Evolutionary conservation across 2,797 vertebrate genomes (phyloP).

Genomic region (Microchirus variegatus): DNA sequence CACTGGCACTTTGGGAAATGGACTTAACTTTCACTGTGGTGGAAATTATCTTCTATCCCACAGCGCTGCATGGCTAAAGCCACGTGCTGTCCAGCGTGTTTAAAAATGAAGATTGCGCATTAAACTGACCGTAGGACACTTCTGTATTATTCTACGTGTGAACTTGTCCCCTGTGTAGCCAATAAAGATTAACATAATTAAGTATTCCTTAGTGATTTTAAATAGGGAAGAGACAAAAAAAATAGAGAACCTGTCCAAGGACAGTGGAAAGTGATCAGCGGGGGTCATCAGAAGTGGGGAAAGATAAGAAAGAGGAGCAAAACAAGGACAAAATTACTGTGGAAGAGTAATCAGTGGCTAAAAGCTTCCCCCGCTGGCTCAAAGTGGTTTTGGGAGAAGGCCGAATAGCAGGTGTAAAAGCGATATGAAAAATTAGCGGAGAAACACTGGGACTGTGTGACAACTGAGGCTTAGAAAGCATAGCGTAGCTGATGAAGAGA

Average conservation of each 20-base stretch:
- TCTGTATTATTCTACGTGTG: not conserved
- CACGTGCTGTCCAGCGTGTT: conserved; percentile 20
- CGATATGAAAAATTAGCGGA: conserved; percentile 71
- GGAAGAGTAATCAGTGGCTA: conserved; percentile 76
- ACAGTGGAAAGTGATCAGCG: not conserved
- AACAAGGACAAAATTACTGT: conserved; percentile 72
- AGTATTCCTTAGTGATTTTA: not conserved
- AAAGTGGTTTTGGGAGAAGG: conserved; percentile 77
- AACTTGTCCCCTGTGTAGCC: not conserved
- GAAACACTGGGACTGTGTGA: conserved; percentile 59
- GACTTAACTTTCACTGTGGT: conserved; percentile 28
- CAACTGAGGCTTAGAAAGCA: conserved; percentile 66
- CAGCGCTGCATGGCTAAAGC: conserved; percentile 10
- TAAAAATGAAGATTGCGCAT: conserved; percentile 1
- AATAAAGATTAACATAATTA: not conserved
- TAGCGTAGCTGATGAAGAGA: conserved; percentile 53
- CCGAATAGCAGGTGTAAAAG: conserved; percentile 67
- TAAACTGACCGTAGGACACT: not conserved
- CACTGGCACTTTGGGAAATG: conserved; percentile 55
- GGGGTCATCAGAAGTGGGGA: not conserved
- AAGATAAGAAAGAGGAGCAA: conserved; percentile 52
- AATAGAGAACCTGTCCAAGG: not conserved
- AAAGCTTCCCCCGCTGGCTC: conserved; percentile 78
- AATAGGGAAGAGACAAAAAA: conserved; percentile 5
- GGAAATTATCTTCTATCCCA: conserved; percentile 48